Evolutionary conservation across 2,888 invertebrate genomes (phyloP), one percentile per base, ranked within the genome.

Genomic region (Drosophila anomelani): DNA sequence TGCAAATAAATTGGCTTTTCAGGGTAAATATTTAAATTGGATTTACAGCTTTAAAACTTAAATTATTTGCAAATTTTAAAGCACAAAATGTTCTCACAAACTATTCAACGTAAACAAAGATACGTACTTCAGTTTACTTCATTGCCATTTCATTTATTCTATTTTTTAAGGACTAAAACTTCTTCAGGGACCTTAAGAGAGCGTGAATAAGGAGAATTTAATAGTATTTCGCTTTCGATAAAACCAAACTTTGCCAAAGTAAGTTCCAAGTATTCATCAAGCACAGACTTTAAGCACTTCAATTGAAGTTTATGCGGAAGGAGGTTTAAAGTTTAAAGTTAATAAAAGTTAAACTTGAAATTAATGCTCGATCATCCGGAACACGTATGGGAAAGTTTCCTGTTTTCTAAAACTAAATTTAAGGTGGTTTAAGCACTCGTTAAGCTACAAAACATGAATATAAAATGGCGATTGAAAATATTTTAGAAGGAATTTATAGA

Each of bases 281-380:
- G 26, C 26, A n/a, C 26, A 47, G 26, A 26, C 46, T 47, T n/a
- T n/a, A 47, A 47, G 26, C 43, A 20, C 13, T 13, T 20, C 20
- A 23, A 46, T 46, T 49, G 29, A n/a, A 49, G 12, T 49, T 32
- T 49, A 32, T 13, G 17, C 7, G 17, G 17, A 38, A 17, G 13
- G 23, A 53, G 26, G 17, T 29, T 49, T 32, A 7, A 13, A 32
- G 26, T 59, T 61, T 29, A 57, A 34, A 34, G 47, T 66, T 36
- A 26, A 0, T 17, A 38, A 17, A 66, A 67, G 44, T 44, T 53
- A 17, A 13, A 10, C 53, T 51, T 29, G 20, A 44, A 67, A 44
- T 53, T 64, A 51, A 63, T 64, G 64, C 17, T 26, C 60, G 61
- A 23, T 60, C 32, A 47, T 59, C 63, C 36, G 32, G 46, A 62